A percentile compares a stretch with the other conserved stretches of the same genome.
phyloP scores from a whole-genome alignment of 2,113 vertebrate species.

The Echinops telfairi region DNA sequence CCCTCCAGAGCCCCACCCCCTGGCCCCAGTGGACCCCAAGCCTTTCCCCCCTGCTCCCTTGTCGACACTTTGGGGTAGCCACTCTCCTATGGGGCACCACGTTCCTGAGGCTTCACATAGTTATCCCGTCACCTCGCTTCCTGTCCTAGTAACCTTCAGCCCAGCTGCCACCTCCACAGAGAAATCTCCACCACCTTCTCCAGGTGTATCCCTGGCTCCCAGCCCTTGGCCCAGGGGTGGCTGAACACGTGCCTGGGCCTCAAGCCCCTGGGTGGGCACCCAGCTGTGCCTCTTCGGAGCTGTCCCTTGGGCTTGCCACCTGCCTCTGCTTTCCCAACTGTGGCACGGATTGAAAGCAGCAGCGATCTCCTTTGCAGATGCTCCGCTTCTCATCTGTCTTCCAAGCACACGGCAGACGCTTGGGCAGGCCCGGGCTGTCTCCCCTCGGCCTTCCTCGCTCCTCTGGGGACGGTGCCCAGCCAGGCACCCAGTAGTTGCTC shows the following conservation, averaged over 20 bases:
- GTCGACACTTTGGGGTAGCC: background rate
- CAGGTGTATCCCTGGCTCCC: too few species aligned
- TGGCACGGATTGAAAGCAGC: background rate
- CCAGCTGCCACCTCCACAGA: background rate
- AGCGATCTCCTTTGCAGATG: background rate
- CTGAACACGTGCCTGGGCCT: background rate
- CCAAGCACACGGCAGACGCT: background rate
- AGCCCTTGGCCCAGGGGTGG: too few species aligned
- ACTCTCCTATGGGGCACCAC: background rate
- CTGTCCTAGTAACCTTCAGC: background rate
- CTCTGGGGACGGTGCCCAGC: background rate
- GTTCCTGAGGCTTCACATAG: background rate
- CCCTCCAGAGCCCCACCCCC: background rate
- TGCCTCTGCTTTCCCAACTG: too few species aligned
- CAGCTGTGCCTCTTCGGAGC: background rate
- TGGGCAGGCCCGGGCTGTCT: background rate
- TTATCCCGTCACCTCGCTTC: too few species aligned
- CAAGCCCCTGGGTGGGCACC: background rate
- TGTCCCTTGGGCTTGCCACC: background rate
- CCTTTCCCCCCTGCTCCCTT: accelerated
- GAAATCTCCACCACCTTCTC: background rate
- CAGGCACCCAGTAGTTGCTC: background rate
- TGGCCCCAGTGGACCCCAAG: background rate
- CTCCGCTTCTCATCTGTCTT: background rate
- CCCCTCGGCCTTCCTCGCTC: background rate